A percentile compares a stretch with the other conserved stretches of the same genome.
phyloP scores from a whole-genome alignment of 2,113 vertebrate genomes.

The Rallus limicola region DNA sequence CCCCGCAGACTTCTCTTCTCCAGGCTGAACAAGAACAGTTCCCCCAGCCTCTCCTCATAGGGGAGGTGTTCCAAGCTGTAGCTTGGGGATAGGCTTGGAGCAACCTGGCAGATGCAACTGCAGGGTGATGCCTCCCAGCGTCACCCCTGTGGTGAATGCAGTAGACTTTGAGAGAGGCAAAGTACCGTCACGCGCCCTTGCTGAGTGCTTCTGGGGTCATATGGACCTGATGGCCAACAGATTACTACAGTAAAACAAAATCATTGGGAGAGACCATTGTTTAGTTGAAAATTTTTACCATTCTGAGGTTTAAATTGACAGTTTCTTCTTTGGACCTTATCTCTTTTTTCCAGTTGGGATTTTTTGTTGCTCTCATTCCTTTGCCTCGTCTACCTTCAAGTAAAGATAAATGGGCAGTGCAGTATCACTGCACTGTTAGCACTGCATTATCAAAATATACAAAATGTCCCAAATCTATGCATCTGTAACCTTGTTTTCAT shows the following conservation, averaged over 20 bases:
- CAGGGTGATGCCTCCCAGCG: background rate
- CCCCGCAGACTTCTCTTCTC: too few relatives aligned
- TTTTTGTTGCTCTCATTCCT: background rate
- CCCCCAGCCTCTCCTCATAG: too few relatives aligned
- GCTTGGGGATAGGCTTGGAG: background rate
- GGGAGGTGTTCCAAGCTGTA: background rate
- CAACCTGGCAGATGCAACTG: background rate
- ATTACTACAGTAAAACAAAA: background rate
- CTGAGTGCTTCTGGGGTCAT: background rate
- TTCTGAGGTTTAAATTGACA: background rate
- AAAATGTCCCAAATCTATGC: background rate
- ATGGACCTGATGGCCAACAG: background rate
- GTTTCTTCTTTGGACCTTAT: background rate
- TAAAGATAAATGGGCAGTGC: background rate
- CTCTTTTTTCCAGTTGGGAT: background rate
- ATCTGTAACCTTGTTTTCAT: background rate
- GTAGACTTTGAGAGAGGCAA: background rate
- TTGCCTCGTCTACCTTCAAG: background rate
- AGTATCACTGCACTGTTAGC: background rate
- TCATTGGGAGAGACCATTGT: background rate
- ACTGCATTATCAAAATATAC: background rate
- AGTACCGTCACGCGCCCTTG: background rate
- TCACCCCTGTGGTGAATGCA: background rate
- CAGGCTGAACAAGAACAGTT: too few relatives aligned
- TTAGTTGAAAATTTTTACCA: background rate